These are phyloP conservation scores for Stichodactyla mertensii DNA, from an alignment of 64 coral and sea anemone species.

Conservation along the genomic window DNA sequence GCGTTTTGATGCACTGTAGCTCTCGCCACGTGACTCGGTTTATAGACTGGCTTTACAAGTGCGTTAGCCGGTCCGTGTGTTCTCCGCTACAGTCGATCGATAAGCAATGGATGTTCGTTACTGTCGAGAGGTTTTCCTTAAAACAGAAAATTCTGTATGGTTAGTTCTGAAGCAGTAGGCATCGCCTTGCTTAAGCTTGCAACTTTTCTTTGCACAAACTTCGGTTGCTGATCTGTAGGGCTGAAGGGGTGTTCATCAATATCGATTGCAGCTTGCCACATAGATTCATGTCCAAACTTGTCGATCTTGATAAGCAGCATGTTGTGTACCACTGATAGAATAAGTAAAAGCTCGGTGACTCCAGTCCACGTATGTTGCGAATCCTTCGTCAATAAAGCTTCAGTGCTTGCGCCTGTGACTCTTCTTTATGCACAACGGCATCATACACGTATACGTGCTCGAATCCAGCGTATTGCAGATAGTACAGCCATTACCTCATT, in stretches of 20 bases:
- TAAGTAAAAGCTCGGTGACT: conserved; percentile 55
- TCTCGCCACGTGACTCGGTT: conserved; percentile 13
- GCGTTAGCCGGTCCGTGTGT: conserved; percentile 49
- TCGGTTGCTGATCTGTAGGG: conserved; percentile 33
- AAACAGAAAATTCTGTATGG: conserved; percentile 71
- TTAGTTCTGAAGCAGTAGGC: conserved; percentile 46
- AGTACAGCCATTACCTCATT: conserved; percentile 56
- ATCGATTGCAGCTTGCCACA: conserved; percentile 67
- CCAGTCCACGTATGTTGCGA: conserved; percentile 78
- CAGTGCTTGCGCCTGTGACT: conserved; percentile 53
- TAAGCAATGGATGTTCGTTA: conserved; percentile 27
- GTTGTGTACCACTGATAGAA: conserved; percentile 48
- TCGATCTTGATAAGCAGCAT: conserved; percentile 52
- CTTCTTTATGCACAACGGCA: conserved; percentile 43
- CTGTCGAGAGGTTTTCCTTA: conserved; percentile 67
- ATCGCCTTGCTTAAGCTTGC: not conserved
- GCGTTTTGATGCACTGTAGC: conserved; percentile 52
- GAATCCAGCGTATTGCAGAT: conserved; percentile 69
- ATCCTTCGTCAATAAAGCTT: conserved; percentile 46
- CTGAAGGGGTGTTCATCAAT: conserved; percentile 89
- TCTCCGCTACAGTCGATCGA: conserved; percentile 54
- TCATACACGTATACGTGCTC: conserved; percentile 77
- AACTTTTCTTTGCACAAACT: conserved; percentile 46
- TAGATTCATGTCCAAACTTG: conserved; percentile 36
- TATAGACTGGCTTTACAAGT: conserved; percentile 78